Evolutionary conservation across 1,140 invertebrate genomes (phyloP), one percentile per base, ranked within the genome.

Genomic region (Chymomyza costata): DNA sequence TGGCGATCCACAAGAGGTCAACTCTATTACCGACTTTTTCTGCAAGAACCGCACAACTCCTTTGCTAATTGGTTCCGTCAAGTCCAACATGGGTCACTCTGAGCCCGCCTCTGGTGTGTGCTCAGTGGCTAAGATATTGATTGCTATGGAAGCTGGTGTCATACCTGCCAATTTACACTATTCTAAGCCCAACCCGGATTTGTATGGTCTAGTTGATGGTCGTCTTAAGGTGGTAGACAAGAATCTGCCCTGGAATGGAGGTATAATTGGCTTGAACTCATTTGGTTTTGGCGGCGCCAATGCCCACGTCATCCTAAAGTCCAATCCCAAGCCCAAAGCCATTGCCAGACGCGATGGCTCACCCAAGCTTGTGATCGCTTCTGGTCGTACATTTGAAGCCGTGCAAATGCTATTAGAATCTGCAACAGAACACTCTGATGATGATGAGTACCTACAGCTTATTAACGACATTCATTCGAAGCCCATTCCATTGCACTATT

Each of bases 251-350:
- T 97, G 94, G 92, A 91, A 93, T 25, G 95, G 95, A 11, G 94
- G 95, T 8, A 87, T 95, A 15, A 91, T 95, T 25, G 97, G 91
- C 3, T 78, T 99, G 1, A 99, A 98, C 86, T 98, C 95, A 1
- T 99, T 99, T 86, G 97, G 97, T 13, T 99, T 99, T 87, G 97
- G 97, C 48, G 97, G 97, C 39, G 95, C 96, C 15, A 99, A 99
- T 87, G 96, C 94, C 10, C 97, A 99, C 86, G 86, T 95, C 0
- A 87, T 99, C 44, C 86, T 99, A 0, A 91, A 92, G 68, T 93
- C 93, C 1, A 93, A 94, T 80, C 89, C 90, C 0, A 93, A 93
- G 74, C 89, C 89, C 14, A 93, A 93, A 82, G 86, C 88, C 1
- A 87, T 88, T 2, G 86, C 88, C 16, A 86, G 89, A 10, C 81